Base-by-base conservation (phyloP, 2,888 invertebrate genomes). In the Scrobipalpa atriplicella region DNA sequence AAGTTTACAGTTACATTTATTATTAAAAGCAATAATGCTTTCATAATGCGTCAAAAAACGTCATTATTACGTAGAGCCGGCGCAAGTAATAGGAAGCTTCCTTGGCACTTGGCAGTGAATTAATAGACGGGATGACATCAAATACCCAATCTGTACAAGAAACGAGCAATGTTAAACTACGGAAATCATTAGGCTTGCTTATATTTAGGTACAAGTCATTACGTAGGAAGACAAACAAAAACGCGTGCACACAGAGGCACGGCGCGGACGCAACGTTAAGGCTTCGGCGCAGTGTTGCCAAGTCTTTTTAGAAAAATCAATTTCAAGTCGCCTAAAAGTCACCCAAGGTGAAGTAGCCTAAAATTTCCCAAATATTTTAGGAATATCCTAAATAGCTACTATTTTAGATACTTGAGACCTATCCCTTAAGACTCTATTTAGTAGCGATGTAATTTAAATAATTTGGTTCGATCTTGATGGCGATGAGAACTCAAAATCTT, bases 121-220 rank as follows among this genome's bases (percentile, higher is more conserved):
- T n/a, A n/a, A n/a, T n/a, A n/a, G 58, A 29, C 38, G 38, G 58
- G 16, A 19, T 56, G 36, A 10, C 56, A 29, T 16, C 58, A 58
- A 38, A 38, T 9, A n/a, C n/a, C 29, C 3, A 63, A 62, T 66
- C 52, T 68, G 68, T 51, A 47, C 38, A 51, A 64, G 66, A 67
- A 66, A 68, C 65, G 64, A 52, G 52, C 63, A 41, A 64, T 47
- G 18, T 16, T 11, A 21, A 60, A 19, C 21, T 47, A 67, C 67
- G 62, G 47, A 66, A 67, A 65, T 38, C 58, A 58, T 58, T 58
- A 58, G 38, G 11, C 39, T 41, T 54, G 38, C 36, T 58, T 58
- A 29, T 58, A 29, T 58, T 58, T 58, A 58, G 36, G 58, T 38
- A n/a, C 16, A 13, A 36, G 36, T 58, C 58, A 58, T 58, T 58